These are phyloP conservation scores for Hemithea aestivaria DNA, from an alignment of 2,888 invertebrate species.

Conservation along the genomic window DNA sequence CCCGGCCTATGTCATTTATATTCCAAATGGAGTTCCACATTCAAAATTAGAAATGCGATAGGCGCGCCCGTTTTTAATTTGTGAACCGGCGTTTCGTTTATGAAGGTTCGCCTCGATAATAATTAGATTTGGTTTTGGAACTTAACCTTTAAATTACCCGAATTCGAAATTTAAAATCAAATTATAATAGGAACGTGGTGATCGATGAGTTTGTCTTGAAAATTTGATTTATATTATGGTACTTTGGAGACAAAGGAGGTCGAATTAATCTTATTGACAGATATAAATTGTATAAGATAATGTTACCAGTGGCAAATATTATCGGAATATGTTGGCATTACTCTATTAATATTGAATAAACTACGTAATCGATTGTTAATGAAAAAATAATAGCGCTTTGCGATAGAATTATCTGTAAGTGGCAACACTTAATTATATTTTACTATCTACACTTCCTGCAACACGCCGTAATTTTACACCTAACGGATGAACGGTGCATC, in stretches of 20 bases:
- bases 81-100: slow-evolving; percentile 26
- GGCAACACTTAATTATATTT: slow-evolving; percentile 48
- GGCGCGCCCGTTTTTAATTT: slow-evolving; percentile 32
- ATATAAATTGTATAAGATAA: too few species aligned
- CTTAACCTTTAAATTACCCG: slow-evolving; percentile 27
- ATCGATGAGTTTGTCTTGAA: slow-evolving; percentile 23
- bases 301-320: too few species aligned
- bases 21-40: slow-evolving; percentile 31
- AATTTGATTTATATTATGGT: slow-evolving; percentile 17
- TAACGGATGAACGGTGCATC: slow-evolving; percentile 36
- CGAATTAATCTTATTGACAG: slow-evolving; percentile 19
- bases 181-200: slow-evolving; percentile 18
- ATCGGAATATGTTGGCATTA: slow-evolving; percentile 9
- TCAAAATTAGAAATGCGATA: slow-evolving; percentile 31
- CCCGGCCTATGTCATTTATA: slow-evolving; percentile 28
- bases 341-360: slow-evolving; percentile 21
- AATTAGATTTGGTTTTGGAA: slow-evolving; percentile 27
- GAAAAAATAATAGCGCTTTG: slow-evolving; percentile 37
- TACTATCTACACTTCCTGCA: slow-evolving; percentile 48
- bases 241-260: slow-evolving; percentile 15
- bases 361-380: slow-evolving; percentile 29
- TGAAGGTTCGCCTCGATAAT: slow-evolving; percentile 28
- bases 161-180: slow-evolving; percentile 21
- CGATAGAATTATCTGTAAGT: slow-evolving; percentile 42
- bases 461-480: slow-evolving; percentile 45